A percentile compares a stretch with the other conserved stretches of the same genome.
Evolutionary conservation across 2,797 vertebrate species (phyloP).

Genomic region (Vultur gryphus): DNA sequence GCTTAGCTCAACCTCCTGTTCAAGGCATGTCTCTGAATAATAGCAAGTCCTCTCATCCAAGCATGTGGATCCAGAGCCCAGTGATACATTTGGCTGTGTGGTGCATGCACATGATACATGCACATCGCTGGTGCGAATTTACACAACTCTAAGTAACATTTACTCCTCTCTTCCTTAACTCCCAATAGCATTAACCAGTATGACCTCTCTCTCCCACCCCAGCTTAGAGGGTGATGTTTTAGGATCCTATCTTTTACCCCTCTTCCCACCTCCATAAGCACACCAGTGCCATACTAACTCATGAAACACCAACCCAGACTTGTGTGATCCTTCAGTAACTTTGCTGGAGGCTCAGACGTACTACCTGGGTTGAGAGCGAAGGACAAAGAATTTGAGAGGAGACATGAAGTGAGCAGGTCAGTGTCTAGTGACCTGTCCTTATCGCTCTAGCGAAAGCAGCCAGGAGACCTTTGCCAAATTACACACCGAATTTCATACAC

Average conservation of each 20-base stretch:
- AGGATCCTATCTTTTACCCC: background rate
- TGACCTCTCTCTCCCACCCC: background rate
- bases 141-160: background rate
- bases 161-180: background rate
- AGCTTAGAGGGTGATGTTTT: background rate
- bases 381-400: background rate
- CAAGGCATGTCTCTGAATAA: background rate
- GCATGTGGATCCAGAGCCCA: background rate
- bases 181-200: background rate
- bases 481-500: background rate
- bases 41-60: background rate
- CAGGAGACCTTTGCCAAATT: background rate
- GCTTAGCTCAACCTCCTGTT: background rate
- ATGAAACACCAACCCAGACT: background rate
- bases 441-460: background rate
- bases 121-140: background rate
- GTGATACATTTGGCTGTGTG: background rate
- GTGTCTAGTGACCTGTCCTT: background rate
- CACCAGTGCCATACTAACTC: background rate
- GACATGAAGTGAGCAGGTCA: background rate
- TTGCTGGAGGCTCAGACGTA: background rate
- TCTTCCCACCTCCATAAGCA: background rate
- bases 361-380: background rate
- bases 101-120: background rate
- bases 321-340: background rate